A percentile compares a stretch with the other conserved stretches of the same genome.
These are phyloP conservation scores for Entelurus aequoreus DNA, from an alignment of 2,113 vertebrate species.

Conservation along the genomic window DNA sequence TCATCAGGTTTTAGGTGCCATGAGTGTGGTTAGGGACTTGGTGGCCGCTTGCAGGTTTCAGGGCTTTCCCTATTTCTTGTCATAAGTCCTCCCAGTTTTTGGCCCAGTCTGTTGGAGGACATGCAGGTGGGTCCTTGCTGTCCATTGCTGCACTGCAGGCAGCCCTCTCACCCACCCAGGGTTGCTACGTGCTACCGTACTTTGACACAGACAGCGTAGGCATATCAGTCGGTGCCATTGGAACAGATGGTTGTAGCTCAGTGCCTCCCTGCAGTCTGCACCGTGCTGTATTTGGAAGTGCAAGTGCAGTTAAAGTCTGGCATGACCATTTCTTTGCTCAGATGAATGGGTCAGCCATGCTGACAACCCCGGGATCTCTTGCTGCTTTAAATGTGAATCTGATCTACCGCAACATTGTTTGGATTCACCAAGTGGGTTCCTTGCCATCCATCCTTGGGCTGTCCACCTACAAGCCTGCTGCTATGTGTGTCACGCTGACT, in stretches of 20 bases:
- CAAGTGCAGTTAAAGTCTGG: slow-evolving; percentile 10
- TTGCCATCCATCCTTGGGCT: background rate
- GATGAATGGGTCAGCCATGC: slow-evolving; percentile 10
- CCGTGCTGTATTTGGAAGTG: slow-evolving; percentile 24
- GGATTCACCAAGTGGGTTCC: background rate
- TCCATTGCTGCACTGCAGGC: slow-evolving; percentile 66
- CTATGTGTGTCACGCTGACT: slow-evolving; percentile 1
- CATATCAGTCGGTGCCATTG: slow-evolving; percentile 31
- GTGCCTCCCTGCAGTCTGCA: slow-evolving; percentile 25
- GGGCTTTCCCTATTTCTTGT: slow-evolving; percentile 9
- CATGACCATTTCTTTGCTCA: slow-evolving; percentile 1
- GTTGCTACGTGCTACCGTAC: slow-evolving; percentile 18
- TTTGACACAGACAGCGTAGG: slow-evolving; percentile 44
- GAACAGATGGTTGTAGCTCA: slow-evolving; percentile 46
- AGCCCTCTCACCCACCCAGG: slow-evolving; percentile 31
- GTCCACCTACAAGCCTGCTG: slow-evolving; percentile 7
- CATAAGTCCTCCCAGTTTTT: slow-evolving; percentile 31
- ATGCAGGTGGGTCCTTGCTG: slow-evolving; percentile 41
- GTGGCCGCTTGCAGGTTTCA: slow-evolving; percentile 37
- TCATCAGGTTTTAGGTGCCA: slow-evolving; percentile 24
- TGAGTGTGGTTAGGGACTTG: slow-evolving; percentile 37
- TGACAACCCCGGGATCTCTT: background rate
- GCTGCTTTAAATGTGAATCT: slow-evolving; percentile 12
- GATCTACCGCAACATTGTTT: slow-evolving; percentile 1
- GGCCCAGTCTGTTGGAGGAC: slow-evolving; percentile 34